Evolutionary conservation across 2,113 vertebrate genomes (phyloP), one percentile per base, ranked within the genome.

Genomic region (Ellobius talpinus): DNA sequence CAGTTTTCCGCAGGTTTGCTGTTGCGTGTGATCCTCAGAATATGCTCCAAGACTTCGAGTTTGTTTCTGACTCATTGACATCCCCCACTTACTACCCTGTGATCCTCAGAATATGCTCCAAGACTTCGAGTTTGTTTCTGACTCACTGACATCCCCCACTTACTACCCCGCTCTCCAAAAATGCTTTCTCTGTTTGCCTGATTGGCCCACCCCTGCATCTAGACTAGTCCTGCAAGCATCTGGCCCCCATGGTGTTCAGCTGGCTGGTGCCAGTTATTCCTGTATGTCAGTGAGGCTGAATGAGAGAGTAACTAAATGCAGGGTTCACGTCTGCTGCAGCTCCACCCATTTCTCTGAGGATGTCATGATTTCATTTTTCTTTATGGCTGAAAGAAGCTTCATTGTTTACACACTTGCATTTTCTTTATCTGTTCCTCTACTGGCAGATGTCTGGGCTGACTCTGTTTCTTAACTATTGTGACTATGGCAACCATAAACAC

Each of bases 121-220:
- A 91, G 61, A 26, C 81, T 77, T 87, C 55, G 21, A 72, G 66
- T 89, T 76, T 3, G 31, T 88, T 78, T 26, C 94, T 87, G 45
- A 70, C 52, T 89, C 19, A 3, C 16, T 72, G 70, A 90, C 42
- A 65, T 63, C n/a, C 79, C 7, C 63, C 36, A 39, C 87, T 97
- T 89, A 45, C 21, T 95, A 36, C n/a, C 66, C 1, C n/a, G n/a
- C 50, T 95, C 89, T 95, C 76, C 52, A 94, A 82, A 94, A 61
- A 55, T 29, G 14, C 26, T 92, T 39, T 82, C 90, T 93, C 93
- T 95, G 13, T 50, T 52, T 68, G 23, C 29, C 94, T 82, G 39
- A 58, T 39, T 17, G 68, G 36, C 68, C 33, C 47, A 78, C 72
- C 33, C 31, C 81, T 92, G 29, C 19, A 72, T 82, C 85, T 90